Evolutionary conservation across 2,113 vertebrate genomes (phyloP).

Genomic region (Amphiprion ocellaris): DNA sequence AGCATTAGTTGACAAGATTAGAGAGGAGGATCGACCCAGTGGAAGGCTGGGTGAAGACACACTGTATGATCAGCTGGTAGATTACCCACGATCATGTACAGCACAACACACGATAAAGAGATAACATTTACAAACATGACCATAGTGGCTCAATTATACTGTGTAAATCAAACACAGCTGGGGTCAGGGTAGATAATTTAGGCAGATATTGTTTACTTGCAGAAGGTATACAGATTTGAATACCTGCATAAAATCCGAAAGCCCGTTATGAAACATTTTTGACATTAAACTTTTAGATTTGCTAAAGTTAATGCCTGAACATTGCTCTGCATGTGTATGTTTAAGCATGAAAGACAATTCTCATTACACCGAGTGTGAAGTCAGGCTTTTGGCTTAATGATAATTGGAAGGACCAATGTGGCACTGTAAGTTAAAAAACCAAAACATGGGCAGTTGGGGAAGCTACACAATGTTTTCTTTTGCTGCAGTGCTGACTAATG

Average conservation of each 20-base stretch:
- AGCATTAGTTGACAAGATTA: slow-evolving; percentile 80
- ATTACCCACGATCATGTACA: slow-evolving; percentile 12
- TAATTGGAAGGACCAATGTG: not conserved
- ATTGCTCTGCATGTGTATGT: not conserved
- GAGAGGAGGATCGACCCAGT: slow-evolving; percentile 32
- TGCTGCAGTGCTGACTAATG: slow-evolving; percentile 31
- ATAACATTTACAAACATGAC: not conserved
- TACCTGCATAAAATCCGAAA: not conserved
- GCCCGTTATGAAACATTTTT: not conserved
- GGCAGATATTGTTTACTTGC: not conserved
- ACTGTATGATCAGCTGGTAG: slow-evolving; percentile 52
- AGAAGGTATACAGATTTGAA: not conserved
- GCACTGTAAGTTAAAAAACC: not conserved
- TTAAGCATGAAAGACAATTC: too few relatives aligned
- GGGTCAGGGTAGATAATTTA: not conserved
- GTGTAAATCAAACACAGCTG: not conserved
- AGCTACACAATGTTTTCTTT: not conserved
- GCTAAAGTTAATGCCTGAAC: not conserved
- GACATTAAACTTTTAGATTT: not conserved
- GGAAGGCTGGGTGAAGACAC: slow-evolving; percentile 42
- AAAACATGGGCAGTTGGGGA: not conserved
- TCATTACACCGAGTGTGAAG: too few relatives aligned
- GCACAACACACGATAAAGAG: slow-evolving; percentile 1
- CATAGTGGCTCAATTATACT: not conserved
- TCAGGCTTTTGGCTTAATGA: slow-evolving; percentile 8